phyloP scores from a whole-genome alignment of 2,797 vertebrate genomes.

The Phyllotis vaccarum region DNA sequence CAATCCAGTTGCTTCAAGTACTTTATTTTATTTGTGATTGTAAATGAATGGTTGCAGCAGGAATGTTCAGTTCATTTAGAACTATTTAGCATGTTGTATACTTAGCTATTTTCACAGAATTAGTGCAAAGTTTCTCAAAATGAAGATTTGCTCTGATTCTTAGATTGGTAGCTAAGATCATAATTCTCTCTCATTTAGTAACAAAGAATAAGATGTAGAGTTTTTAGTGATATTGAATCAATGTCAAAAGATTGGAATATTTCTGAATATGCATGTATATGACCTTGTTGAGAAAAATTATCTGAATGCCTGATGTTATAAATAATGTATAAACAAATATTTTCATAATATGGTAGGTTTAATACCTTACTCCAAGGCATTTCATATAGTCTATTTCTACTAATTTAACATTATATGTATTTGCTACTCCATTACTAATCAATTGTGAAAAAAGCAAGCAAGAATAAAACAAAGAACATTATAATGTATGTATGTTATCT shows the following conservation, averaged over 20 bases:
- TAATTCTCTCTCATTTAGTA: background rate
- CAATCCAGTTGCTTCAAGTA: slow-evolving; percentile 55
- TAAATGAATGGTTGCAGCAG: background rate
- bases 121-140: slow-evolving; percentile 22
- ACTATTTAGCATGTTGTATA: slow-evolving; percentile 11
- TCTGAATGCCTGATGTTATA: background rate
- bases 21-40: slow-evolving; percentile 33
- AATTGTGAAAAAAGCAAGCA: background rate
- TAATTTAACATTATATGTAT: background rate
- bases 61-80: slow-evolving; percentile 35
- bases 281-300: background rate
- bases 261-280: background rate
- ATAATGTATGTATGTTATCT: slow-evolving; percentile 1
- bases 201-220: background rate
- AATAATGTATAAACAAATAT: slow-evolving; percentile 22
- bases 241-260: background rate
- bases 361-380: background rate
- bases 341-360: background rate
- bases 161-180: background rate
- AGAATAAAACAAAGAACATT: background rate
- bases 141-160: slow-evolving; percentile 1
- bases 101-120: background rate
- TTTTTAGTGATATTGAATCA: background rate
- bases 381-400: background rate
- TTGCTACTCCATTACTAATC: background rate